phyloP scores from a whole-genome alignment of 2,113 vertebrate genomes.

The Seriola rivoliana region DNA sequence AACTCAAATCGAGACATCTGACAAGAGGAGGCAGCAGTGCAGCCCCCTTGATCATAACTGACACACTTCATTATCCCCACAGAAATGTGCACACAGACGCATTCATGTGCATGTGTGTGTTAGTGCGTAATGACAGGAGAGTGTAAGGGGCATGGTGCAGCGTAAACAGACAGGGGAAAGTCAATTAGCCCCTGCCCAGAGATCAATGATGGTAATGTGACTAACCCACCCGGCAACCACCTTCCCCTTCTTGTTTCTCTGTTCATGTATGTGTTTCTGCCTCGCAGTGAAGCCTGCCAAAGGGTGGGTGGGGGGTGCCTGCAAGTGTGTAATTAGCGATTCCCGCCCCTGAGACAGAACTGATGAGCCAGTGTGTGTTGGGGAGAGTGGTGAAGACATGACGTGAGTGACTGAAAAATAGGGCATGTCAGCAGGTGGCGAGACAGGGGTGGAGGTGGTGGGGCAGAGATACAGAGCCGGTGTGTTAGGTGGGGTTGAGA shows the following conservation, averaged over 20 bases:
- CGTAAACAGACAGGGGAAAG: slow-evolving; percentile 81
- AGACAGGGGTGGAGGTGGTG: background rate
- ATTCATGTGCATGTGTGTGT: slow-evolving; percentile 35
- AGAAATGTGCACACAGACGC: slow-evolving; percentile 42
- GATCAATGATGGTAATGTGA: slow-evolving; percentile 86
- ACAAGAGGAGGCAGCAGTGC: slow-evolving; percentile 59
- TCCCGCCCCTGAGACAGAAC: slow-evolving; percentile 57
- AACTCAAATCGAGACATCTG: slow-evolving; percentile 79
- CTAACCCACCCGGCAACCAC: slow-evolving; percentile 63
- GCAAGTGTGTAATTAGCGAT: slow-evolving; percentile 75
- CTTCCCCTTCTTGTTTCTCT: slow-evolving; percentile 47
- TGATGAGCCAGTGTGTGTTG: slow-evolving; percentile 44
- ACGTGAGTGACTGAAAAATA: slow-evolving; percentile 7
- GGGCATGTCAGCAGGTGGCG: slow-evolving; percentile 29
- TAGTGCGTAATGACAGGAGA: slow-evolving; percentile 52
- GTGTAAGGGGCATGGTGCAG: slow-evolving; percentile 58
- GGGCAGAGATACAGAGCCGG: background rate
- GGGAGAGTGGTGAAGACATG: slow-evolving; percentile 16
- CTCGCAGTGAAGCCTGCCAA: slow-evolving; percentile 48
- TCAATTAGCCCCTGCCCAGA: slow-evolving; percentile 82
- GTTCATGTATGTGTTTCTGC: slow-evolving; percentile 56
- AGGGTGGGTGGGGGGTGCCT: slow-evolving; percentile 10
- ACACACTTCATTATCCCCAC: slow-evolving; percentile 80
- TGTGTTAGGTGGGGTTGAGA: background rate
- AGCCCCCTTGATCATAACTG: slow-evolving; percentile 74